Base-by-base conservation (phyloP, 2,797 vertebrate species). In the Sparus aurata region DNA sequence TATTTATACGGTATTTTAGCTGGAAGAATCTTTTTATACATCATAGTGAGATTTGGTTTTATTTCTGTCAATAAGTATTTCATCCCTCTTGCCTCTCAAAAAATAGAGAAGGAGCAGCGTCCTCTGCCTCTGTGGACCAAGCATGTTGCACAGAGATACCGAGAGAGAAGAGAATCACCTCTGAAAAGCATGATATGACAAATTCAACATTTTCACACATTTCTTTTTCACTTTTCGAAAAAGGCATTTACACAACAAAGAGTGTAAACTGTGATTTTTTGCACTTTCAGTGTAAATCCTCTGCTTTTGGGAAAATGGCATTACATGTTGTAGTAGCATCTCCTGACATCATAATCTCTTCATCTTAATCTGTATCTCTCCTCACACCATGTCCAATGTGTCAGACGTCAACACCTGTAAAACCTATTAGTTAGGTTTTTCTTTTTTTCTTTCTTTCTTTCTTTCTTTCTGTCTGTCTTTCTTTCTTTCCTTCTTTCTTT, bases 271-370 rank as follows among this genome's bases (percentile, higher is more conserved):
- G 3, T 65, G 15, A 64, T 58, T 50, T 73, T 50, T 55, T 41
- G 65, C 13, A 0, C 55, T 47, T 60, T 4, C 23, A 18, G 53
- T 34, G 20, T 73, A 72, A 74, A 61, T 80, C 80, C 38, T 85
- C 60, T 57, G 59, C 20, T 69, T 66, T 66, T 79, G 59, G 69
- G 54, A 43, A 79, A 83, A 89, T 85, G 41, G 47, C 30, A 73
- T 84, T 78, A 81, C 63, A 73, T 11, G 0, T 58, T 72, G 52
- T 77, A 76, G 77, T 74, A 69, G 73, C 79, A 80, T 76, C 57
- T 78, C 49, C 20, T 84, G 85, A 91, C 38, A n/a, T 82, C 79
- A 89, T 93, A 90, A 91, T 93, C 91, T 75, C 77, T 74, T 91
- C 69, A 91, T 73, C 15, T 77, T 87, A 90, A 91, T 91, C 89